phyloP scores from a whole-genome alignment of 1,140 invertebrate species.

The Macrobrachium nipponense region DNA sequence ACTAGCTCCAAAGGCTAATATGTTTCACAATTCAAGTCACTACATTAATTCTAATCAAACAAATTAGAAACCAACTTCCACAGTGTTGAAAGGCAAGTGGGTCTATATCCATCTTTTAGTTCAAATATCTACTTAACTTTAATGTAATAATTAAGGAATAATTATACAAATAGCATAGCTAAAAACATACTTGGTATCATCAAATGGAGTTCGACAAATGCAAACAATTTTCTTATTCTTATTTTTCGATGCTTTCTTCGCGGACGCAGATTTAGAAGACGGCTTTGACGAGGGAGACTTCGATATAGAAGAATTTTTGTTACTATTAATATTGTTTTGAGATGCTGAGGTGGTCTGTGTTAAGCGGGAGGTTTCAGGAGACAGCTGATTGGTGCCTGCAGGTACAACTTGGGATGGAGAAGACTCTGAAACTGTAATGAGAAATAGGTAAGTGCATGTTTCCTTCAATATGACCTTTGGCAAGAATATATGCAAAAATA shows the following conservation, averaged over 20 bases:
- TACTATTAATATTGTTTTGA: neutral
- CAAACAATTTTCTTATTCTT: slow-evolving; percentile 91
- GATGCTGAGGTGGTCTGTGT: slow-evolving; percentile 14
- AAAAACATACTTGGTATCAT: slow-evolving; percentile 83
- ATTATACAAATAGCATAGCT: slow-evolving; percentile 18
- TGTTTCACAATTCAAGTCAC: too few species aligned
- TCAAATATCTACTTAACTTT: too few species aligned
- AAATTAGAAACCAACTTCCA: too few species aligned
- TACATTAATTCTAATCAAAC: too few species aligned
- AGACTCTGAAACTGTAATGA: slow-evolving; percentile 31
- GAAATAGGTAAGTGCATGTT: neutral
- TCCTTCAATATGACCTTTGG: too few species aligned
- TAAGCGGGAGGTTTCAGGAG: slow-evolving; percentile 22
- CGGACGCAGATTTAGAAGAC: slow-evolving; percentile 54
- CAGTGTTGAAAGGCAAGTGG: too few species aligned
- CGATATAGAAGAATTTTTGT: slow-evolving; percentile 64
- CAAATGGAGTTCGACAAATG: slow-evolving; percentile 93
- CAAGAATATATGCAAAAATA: too few species aligned
- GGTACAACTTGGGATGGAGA: slow-evolving; percentile 34
- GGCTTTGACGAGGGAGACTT: slow-evolving; percentile 57
- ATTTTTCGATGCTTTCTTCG: slow-evolving; percentile 62
- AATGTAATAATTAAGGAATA: neutral
- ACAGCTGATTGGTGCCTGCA: neutral
- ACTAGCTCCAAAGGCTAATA: too few species aligned
- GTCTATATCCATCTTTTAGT: too few species aligned